Percentiles rank a stretch among this genome's conserved stretches.
Evolutionary conservation across 1,140 invertebrate species (phyloP).

Genomic region (Penaeus japonicus): DNA sequence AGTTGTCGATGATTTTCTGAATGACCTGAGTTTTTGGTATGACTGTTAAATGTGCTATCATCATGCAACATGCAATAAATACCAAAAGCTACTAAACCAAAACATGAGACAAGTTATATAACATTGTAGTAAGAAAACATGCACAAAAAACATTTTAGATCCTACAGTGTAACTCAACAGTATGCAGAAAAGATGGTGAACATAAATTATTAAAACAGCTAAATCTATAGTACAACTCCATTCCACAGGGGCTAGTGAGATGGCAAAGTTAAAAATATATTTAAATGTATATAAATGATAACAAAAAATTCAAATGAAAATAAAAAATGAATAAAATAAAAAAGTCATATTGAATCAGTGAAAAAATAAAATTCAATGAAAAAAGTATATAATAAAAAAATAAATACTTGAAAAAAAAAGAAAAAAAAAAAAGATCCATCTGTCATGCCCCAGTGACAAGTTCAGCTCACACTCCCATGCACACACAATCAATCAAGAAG

Average conservation of each 20-base stretch:
- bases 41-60: slow-evolving; percentile 49
- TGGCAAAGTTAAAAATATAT: slow-evolving; percentile 7
- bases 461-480: slow-evolving; percentile 53
- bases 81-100: slow-evolving; percentile 45
- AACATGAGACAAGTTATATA: slow-evolving; percentile 36
- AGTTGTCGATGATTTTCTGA: slow-evolving; percentile 13
- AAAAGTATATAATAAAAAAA: neutral
- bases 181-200: slow-evolving; percentile 54
- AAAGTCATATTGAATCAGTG: too few relatives aligned
- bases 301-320: too few relatives aligned
- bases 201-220: slow-evolving; percentile 43
- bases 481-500: slow-evolving; percentile 46
- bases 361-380: too few relatives aligned
- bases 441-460: slow-evolving; percentile 39
- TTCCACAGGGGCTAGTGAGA: slow-evolving; percentile 49
- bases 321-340: too few relatives aligned
- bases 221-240: slow-evolving; percentile 45
- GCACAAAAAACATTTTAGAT: slow-evolving; percentile 32
- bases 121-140: slow-evolving; percentile 35
- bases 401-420: neutral
- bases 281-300: too few relatives aligned
- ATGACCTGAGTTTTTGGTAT: slow-evolving; percentile 53
- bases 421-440: slow-evolving; percentile 26
- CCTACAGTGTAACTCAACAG: slow-evolving; percentile 43
- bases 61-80: slow-evolving; percentile 53